Evolutionary conservation across 64 coral and sea anemone genomes (phyloP).

Genomic region (Porites lutea): DNA sequence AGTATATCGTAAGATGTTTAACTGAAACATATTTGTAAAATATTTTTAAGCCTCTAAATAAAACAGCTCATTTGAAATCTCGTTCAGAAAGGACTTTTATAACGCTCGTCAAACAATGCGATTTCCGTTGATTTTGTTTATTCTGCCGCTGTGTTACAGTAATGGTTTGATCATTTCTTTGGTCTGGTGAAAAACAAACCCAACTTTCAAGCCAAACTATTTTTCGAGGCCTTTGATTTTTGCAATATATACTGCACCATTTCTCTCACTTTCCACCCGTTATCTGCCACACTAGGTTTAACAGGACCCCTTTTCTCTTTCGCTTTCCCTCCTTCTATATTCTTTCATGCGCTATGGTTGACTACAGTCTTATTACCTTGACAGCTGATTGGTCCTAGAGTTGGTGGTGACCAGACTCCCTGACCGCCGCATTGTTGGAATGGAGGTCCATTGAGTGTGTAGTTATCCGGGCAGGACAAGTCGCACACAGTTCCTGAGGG

Average conservation of each 20-base stretch:
- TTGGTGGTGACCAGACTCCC: conserved; percentile 43
- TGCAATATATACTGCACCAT: too few species aligned
- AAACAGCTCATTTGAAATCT: neutral
- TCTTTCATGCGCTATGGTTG: neutral
- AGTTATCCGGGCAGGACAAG: conserved; percentile 33
- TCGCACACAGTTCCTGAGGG: conserved; percentile 48
- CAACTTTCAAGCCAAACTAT: too few species aligned
- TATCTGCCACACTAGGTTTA: too few species aligned
- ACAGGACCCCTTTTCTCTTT: neutral
- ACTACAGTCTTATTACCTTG: conserved; percentile 3
- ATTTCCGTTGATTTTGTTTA: too few species aligned
- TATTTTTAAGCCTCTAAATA: neutral
- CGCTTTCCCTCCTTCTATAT: neutral
- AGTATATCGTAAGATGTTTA: neutral
- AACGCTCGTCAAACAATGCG: too few species aligned
- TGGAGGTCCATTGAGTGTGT: conserved; percentile 36
- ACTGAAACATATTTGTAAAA: neutral
- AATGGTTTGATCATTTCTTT: too few species aligned
- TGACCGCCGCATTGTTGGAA: conserved; percentile 33
- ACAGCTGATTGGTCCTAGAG: conserved; percentile 17
- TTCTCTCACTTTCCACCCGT: too few species aligned
- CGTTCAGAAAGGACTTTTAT: neutral
- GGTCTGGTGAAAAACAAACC: too few species aligned
- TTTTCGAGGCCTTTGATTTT: too few species aligned
- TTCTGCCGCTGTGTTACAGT: too few species aligned